Base-by-base conservation (phyloP, 92 coral and sea anemone species). In the Isaurus tuberculatus region DNA sequence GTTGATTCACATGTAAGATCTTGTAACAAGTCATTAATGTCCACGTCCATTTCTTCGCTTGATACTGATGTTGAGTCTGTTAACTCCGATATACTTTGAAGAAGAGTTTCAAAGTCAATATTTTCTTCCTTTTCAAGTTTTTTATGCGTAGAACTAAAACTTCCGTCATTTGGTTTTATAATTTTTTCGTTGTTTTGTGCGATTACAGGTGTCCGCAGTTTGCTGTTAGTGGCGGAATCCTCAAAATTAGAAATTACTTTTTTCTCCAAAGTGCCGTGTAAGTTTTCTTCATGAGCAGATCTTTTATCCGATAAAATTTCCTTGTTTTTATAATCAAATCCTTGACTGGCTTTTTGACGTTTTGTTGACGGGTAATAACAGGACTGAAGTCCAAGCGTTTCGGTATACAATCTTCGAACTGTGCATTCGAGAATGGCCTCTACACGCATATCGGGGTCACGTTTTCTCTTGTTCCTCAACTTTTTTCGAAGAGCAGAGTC, bases 371-470 rank as follows among this genome's bases (percentile, higher is more conserved):
- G 81, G 53, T 48, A 32, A 27, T n/a, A 23, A 84, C 68, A 84
- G 13, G 80, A 89, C 20, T 81, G 83, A 26, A 72, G 69, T 65
- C 88, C 92, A 71, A 89, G 91, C 28, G 91, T 88, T 80, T 97
- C 98, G 83, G 96, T 85, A 69, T 91, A 87, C 81, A 97, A 71
- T 65, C 98, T 83, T 79, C 98, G 95, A 63, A 97, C 98, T 22
- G 99, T 97, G 37, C 97, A 93, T 51, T 96, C 92, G 19, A 97
- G 73, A 53, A 97, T 85, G 0, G 95, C 99, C 28, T 93, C 94
- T 80, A 97, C 75, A 32, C 88, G 91, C 99, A 97, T 97, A 75
- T 97, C 93, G 5, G 99, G 99, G 61, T 88, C 97, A 75, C 99
- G 91, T 91, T 94, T 94, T 15, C 99, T 91, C 70, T 94, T 94